A percentile compares a stretch with the other conserved stretches of the same genome.
These are phyloP conservation scores for Malacoctenus gilli DNA, from an alignment of 2,797 vertebrate genomes.

Conservation along the genomic window DNA sequence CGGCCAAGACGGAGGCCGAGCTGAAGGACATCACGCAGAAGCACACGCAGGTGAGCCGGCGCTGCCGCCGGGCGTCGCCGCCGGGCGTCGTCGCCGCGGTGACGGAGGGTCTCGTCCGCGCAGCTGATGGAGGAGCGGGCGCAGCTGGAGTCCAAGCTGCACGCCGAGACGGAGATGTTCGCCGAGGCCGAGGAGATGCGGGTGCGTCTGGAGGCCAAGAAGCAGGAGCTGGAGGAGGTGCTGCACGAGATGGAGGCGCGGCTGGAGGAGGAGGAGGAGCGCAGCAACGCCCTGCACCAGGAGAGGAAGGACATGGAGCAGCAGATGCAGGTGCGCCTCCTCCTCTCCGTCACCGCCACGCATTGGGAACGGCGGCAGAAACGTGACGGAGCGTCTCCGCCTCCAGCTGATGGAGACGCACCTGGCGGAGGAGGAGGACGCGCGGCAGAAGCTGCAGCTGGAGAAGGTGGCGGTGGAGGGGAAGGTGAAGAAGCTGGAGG, in stretches of 20 bases:
- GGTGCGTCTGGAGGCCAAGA: constrained; percentile 90
- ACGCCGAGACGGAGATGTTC: constrained; percentile 92
- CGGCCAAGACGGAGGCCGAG: constrained; percentile 85
- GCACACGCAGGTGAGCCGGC: constrained; percentile 84
- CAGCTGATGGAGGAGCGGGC: constrained; percentile 89
- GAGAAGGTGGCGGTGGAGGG: constrained; percentile 91
- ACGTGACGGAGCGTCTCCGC: background rate
- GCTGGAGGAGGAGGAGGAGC: constrained; percentile 96
- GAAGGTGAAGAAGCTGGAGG: constrained; percentile 95
- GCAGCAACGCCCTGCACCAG: constrained; percentile 82
- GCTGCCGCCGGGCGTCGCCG: too few relatives aligned
- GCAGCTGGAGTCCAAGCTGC: constrained; percentile 89
- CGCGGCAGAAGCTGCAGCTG: constrained; percentile 91
- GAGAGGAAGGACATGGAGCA: constrained; percentile 95
- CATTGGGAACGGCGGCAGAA: too few relatives aligned
- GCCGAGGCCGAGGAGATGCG: constrained; percentile 94
- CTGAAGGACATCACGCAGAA: constrained; percentile 90
- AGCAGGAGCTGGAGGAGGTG: constrained; percentile 96
- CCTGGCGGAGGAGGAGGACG: constrained; percentile 90
- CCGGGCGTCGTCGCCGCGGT: too few relatives aligned
- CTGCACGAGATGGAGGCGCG: constrained; percentile 95
- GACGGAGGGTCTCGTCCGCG: too few relatives aligned
- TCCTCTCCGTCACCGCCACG: too few relatives aligned
- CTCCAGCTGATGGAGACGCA: constrained; percentile 90
- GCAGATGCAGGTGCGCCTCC: constrained; percentile 92